These are phyloP conservation scores for Montipora cactus DNA, from an alignment of 64 coral and sea anemone genomes.

Conservation along the genomic window DNA sequence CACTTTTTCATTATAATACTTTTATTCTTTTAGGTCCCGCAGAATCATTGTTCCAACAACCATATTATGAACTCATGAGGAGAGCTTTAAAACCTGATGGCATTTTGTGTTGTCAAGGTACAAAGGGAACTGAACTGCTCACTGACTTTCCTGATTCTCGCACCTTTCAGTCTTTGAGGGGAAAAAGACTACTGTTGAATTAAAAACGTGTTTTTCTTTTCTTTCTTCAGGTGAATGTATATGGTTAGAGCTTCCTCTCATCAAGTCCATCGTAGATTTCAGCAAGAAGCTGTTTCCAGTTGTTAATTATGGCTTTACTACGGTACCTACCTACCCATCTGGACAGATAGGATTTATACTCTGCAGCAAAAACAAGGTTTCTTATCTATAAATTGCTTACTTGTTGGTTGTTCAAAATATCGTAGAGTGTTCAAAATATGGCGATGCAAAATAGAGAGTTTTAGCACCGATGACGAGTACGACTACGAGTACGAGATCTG, in stretches of 20 bases:
- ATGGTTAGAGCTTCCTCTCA: slow-evolving; percentile 85
- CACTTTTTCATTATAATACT: not conserved
- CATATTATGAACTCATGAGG: slow-evolving; percentile 96
- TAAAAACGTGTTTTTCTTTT: not conserved
- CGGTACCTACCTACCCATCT: slow-evolving; percentile 92
- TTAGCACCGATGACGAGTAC: too few species aligned
- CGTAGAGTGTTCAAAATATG: too few species aligned
- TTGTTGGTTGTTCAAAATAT: not conserved
- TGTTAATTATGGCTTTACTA: slow-evolving; percentile 87
- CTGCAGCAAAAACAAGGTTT: slow-evolving; percentile 92
- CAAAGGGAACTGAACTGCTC: too few species aligned
- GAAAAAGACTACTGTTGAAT: too few species aligned
- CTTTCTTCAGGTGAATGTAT: slow-evolving; percentile 80
- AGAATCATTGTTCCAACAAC: slow-evolving; percentile 81
- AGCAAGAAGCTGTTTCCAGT: slow-evolving; percentile 81
- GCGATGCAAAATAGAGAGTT: too few species aligned
- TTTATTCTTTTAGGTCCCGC: slow-evolving; percentile 73
- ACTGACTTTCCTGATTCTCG: too few species aligned
- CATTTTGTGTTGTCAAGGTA: slow-evolving; percentile 93
- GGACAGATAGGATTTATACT: slow-evolving; percentile 98
- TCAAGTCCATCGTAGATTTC: slow-evolving; percentile 87
- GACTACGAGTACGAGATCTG: too few species aligned
- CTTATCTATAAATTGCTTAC: not conserved
- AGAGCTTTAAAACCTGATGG: slow-evolving; percentile 93
- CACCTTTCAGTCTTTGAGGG: too few species aligned